phyloP scores from a whole-genome alignment of 37 sponge, comb jelly and placozoan species.

The Lycopodina hypogea region DNA sequence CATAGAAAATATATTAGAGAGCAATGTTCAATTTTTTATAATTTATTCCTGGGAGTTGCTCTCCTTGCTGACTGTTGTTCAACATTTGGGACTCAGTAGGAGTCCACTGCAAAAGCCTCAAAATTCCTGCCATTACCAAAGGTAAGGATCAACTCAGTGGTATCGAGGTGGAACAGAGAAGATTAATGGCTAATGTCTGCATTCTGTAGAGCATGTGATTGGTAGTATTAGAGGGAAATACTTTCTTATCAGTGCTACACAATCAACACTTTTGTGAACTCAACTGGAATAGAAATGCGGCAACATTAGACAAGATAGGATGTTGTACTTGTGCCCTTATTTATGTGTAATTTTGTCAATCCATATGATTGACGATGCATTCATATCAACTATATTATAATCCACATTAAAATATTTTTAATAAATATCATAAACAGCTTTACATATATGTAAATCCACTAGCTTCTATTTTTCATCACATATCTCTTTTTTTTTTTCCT shows the following conservation, averaged over 20 bases:
- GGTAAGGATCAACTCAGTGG: conserved; percentile 67
- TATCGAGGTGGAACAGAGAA: conserved; percentile 53
- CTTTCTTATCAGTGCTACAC: conserved; percentile 40
- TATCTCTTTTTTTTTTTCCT: too few species aligned
- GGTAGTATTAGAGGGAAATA: conserved; percentile 61
- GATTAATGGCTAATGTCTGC: conserved; percentile 65
- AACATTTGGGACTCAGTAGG: conserved; percentile 72
- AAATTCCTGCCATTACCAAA: conserved; percentile 65
- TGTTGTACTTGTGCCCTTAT: conserved; percentile 47
- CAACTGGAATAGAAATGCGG: too few species aligned
- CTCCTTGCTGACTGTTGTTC: conserved; percentile 76
- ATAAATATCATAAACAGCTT: too few species aligned
- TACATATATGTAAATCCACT: too few species aligned
- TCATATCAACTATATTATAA: too few species aligned
- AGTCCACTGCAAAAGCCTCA: conserved; percentile 29
- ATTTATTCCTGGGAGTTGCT: conserved; percentile 56
- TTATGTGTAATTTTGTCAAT: conserved; percentile 53
- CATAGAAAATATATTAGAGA: conserved; percentile 70
- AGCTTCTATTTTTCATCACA: neutral
- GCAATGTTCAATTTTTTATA: conserved; percentile 13
- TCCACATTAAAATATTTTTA: too few species aligned
- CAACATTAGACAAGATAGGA: conserved; percentile 47
- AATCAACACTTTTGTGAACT: conserved; percentile 51
- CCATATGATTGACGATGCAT: too few species aligned
- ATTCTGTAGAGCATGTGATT: conserved; percentile 73